These are phyloP conservation scores for Latrodectus hesperus DNA, from an alignment of 2,888 invertebrate genomes.

Conservation along the genomic window DNA sequence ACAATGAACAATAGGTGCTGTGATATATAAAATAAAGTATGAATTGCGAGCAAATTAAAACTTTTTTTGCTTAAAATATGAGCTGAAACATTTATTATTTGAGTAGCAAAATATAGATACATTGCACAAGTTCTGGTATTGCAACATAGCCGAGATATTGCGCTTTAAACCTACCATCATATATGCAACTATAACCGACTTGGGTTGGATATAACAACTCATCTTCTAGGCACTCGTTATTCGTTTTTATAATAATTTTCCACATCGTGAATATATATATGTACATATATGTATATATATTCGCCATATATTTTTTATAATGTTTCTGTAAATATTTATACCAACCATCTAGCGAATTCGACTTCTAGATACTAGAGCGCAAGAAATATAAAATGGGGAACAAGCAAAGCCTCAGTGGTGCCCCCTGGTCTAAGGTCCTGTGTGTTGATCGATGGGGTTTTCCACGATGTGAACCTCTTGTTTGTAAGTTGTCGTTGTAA, in stretches of 20 bases:
- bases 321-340: constrained; percentile 35
- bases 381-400: constrained; percentile 47
- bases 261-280: constrained; percentile 8
- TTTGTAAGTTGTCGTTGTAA: constrained; percentile 52
- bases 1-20: no score
- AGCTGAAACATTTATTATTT: not conserved
- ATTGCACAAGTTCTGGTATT: constrained; percentile 58
- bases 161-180: constrained; percentile 23
- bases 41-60: no score
- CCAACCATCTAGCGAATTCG: constrained; percentile 60
- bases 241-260: constrained; percentile 24
- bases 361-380: constrained; percentile 58
- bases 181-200: constrained; percentile 29
- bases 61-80: not conserved
- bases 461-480: constrained; percentile 71
- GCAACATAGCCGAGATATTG: constrained; percentile 32
- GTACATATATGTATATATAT: constrained; percentile 22
- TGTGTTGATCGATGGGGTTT: constrained; percentile 70
- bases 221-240: constrained; percentile 58
- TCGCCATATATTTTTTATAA: constrained; percentile 19
- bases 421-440: constrained; percentile 37
- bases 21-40: no score
- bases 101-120: constrained; percentile 42
- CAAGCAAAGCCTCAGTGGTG: constrained; percentile 20
- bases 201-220: constrained; percentile 40